These are phyloP conservation scores for Amorpha juglandis DNA, from an alignment of 2,888 invertebrate species.

Conservation along the genomic window DNA sequence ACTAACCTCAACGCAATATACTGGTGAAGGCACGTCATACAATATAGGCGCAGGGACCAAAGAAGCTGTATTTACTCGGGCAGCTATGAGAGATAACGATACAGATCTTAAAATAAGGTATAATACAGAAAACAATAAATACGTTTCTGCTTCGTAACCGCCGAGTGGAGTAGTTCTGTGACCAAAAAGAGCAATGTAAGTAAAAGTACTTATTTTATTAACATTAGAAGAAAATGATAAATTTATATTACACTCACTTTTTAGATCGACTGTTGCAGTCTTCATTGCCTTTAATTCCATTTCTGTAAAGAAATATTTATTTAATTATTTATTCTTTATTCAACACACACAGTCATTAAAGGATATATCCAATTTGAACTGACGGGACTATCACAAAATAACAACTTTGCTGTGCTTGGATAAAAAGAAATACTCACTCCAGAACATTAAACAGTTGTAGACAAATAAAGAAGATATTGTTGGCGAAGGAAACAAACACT, in stretches of 20 bases:
- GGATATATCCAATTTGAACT: too few relatives aligned
- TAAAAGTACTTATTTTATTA: not conserved
- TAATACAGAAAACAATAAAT: conserved; percentile 87
- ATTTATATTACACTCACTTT: conserved; percentile 38
- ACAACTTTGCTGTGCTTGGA: too few relatives aligned
- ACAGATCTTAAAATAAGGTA: conserved; percentile 86
- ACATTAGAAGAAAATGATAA: not conserved
- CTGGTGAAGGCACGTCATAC: conserved; percentile 86
- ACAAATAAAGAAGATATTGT: conserved; percentile 89
- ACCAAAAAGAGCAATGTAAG: not conserved
- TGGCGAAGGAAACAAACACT: conserved; percentile 87
- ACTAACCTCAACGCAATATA: conserved; percentile 85
- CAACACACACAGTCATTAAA: too few relatives aligned
- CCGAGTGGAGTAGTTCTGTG: conserved; percentile 68
- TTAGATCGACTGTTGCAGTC: conserved; percentile 48
- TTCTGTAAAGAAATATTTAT: too few relatives aligned
- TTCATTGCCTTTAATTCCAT: conserved; percentile 56
- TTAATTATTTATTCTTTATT: too few relatives aligned
- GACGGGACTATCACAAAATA: too few relatives aligned
- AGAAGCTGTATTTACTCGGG: conserved; percentile 85
- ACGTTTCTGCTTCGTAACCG: conserved; percentile 83
- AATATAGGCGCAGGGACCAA: conserved; percentile 82
- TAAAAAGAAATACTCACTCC: conserved; percentile 82
- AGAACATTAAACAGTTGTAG: conserved; percentile 88
- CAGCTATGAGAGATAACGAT: conserved; percentile 86